Conservation (phyloP, 2,113 vertebrate species). For the Astur gentilis region DNA sequence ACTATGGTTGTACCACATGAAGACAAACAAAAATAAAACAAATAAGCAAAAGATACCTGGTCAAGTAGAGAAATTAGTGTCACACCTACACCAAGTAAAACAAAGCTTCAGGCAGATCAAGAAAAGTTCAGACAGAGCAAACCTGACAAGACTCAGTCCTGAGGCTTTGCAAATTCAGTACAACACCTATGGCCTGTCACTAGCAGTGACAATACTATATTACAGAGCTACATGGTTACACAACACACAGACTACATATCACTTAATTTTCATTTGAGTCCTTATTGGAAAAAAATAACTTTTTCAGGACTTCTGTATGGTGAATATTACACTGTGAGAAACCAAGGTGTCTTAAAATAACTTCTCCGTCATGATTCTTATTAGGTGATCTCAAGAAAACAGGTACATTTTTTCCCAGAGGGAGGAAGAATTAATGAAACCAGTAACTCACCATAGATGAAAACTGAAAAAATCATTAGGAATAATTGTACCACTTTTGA, state of each 20-base stretch:
- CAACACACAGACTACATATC: fast-evolving
- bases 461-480: neutral
- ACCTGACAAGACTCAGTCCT: neutral
- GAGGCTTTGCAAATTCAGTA: neutral
- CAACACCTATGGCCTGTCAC: too few species aligned
- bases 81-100: neutral
- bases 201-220: neutral
- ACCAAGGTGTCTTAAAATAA: neutral
- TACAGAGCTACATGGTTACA: neutral
- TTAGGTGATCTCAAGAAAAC: neutral
- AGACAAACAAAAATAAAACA: neutral
- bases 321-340: neutral
- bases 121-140: neutral
- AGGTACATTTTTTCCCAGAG: neutral
- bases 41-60: neutral
- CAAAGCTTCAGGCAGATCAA: neutral
- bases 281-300: neutral
- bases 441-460: neutral
- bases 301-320: neutral
- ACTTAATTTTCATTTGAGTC: neutral
- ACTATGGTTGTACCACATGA: neutral
- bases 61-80: neutral
- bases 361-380: neutral
- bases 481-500: neutral
- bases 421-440: neutral